These are phyloP conservation scores for Halcyon senegalensis DNA, from an alignment of 2,113 vertebrate genomes.

Conservation along the genomic window DNA sequence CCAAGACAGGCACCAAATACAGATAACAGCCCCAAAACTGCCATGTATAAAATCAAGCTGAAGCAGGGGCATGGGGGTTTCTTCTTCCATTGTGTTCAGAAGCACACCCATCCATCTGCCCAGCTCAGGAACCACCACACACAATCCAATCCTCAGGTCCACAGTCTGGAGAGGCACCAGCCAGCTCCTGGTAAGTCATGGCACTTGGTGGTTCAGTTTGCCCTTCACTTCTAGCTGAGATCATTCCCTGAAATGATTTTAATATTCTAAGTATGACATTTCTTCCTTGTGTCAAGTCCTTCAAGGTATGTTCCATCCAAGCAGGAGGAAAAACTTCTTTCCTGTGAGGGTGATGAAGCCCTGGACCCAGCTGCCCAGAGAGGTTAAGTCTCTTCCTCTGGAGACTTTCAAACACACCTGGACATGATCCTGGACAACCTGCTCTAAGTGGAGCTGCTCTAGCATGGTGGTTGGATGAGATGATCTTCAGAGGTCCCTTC, in stretches of 20 bases:
- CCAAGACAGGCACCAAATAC: not conserved
- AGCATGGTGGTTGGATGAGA: no score
- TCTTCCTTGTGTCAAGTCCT: not conserved
- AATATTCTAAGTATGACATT: not conserved
- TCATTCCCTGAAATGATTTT: not conserved
- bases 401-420: no score
- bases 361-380: no score
- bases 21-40: not conserved
- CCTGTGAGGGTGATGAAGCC: no score
- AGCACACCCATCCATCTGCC: not conserved
- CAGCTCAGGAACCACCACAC: rapidly evolving
- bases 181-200: not conserved
- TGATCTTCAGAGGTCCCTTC: no score
- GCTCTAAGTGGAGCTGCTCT: no score
- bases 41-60: rapidly evolving
- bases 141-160: no score
- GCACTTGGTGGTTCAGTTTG: rapidly evolving
- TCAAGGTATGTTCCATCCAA: not conserved
- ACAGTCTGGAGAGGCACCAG: rapidly evolving
- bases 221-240: not conserved
- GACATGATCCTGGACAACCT: no score
- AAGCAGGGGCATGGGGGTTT: not conserved
- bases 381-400: no score
- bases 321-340: no score
- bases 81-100: rapidly evolving